Evolutionary conservation across 2,113 vertebrate genomes (phyloP).

Genomic region (Pristiophorus japonicus): DNA sequence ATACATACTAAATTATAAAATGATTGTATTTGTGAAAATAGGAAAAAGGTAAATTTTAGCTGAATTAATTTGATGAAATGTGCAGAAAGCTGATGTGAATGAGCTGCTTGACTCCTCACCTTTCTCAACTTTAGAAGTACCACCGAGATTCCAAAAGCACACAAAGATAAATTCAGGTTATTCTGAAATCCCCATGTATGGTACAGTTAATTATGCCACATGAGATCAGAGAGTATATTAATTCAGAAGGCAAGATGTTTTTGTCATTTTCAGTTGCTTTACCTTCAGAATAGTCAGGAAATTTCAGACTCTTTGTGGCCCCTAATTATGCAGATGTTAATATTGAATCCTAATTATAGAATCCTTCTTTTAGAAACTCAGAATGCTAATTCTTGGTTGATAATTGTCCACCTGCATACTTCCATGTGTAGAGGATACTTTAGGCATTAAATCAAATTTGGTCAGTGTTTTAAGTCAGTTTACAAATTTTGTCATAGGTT

Average conservation of each 20-base stretch:
- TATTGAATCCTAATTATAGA: background rate
- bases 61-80: background rate
- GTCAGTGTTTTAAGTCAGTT: background rate
- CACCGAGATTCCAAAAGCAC: background rate
- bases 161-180: background rate
- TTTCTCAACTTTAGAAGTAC: background rate
- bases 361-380: background rate
- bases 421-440: background rate
- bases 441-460: background rate
- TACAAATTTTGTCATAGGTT: background rate
- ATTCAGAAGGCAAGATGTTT: background rate
- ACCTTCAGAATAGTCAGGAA: background rate
- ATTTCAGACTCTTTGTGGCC: background rate
- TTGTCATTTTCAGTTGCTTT: background rate
- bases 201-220: background rate
- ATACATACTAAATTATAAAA: background rate
- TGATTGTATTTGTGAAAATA: background rate
- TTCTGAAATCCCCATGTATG: background rate
- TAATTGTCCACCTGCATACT: background rate
- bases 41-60: background rate
- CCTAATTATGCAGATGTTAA: background rate
- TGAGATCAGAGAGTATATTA: background rate
- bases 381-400: background rate
- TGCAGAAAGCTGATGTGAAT: background rate
- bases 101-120: background rate